Base-by-base conservation (phyloP, 2,888 invertebrate genomes). In the Hyposoter dolosus region DNA sequence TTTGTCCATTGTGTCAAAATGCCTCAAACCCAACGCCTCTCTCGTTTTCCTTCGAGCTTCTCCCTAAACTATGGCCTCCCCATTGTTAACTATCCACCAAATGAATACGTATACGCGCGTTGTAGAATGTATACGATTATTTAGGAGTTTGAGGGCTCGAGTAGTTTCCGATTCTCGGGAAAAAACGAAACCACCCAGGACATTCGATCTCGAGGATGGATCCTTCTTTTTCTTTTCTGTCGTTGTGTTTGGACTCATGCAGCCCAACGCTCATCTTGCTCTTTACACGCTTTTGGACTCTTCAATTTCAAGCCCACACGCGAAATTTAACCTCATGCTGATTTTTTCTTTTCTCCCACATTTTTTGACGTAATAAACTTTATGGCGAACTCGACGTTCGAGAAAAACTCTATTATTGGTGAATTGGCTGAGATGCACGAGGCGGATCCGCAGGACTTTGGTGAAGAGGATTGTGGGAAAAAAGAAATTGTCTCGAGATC, bases 141-240 rank as follows among this genome's bases (percentile, higher is more conserved):
- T 83, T 81, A 78, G 76, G 19, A 71, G 74, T 69, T 76, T 69
- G 77, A 47, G 63, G 86, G 86, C 77, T 86, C 83, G 56, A 86
- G 86, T 81, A 69, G 83, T 83, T 81, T 81, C 66, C 74, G 74
- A 81, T 83, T 72, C 83, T 83, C 50, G 74, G 68, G 81, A 50
- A 47, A 53, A 79, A 47, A 10, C 15, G 3, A 78, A 23, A 32
- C 40, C 47, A 53, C 15, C 45, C 32, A 19, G 19, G 50, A 68
- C 47, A 43, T 35, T 53, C n/a, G 15, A 78, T 40, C 60, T 60
- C 60, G 40, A 45, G 35, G 28, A 28, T 60, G 35, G 56, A 71
- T 28, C 35, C n/a, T 69, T 40, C 56, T 32, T 53, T 15, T n/a
- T 43, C 17, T 56, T 68, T 7, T 28, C 17, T 47, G 35, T 35